Conservation (phyloP, 2,797 vertebrate species). For the Xenentodon cancila region DNA sequence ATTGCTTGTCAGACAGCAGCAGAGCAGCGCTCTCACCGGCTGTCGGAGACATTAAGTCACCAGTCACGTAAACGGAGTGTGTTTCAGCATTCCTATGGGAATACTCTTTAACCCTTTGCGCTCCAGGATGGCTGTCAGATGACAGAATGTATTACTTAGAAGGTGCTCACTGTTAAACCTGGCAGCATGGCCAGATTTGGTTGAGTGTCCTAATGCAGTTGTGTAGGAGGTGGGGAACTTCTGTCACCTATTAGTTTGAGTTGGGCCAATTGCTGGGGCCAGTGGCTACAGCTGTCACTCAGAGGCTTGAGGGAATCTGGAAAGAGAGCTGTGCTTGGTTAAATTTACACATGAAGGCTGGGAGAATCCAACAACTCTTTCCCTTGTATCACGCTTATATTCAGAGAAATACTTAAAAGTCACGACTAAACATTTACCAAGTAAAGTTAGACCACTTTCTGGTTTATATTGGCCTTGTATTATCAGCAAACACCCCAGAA, state of each 20-base stretch:
- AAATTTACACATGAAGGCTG: slow-evolving; percentile 16
- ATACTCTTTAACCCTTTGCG: slow-evolving; percentile 76
- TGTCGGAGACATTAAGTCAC: slow-evolving; percentile 80
- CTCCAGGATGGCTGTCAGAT: slow-evolving; percentile 61
- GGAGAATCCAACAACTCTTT: slow-evolving; percentile 1
- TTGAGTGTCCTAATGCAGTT: slow-evolving; percentile 38
- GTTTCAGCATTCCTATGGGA: slow-evolving; percentile 72
- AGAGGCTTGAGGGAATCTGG: slow-evolving; percentile 5
- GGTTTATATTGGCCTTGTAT: no score
- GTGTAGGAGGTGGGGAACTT: slow-evolving; percentile 46
- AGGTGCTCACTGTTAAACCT: slow-evolving; percentile 28
- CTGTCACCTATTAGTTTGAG: slow-evolving; percentile 35
- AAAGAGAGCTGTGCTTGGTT: background rate
- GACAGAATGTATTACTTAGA: slow-evolving; percentile 57
- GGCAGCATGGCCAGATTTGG: slow-evolving; percentile 12
- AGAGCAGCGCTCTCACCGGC: slow-evolving; percentile 64
- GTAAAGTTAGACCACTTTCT: background rate
- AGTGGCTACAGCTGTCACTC: slow-evolving; percentile 20
- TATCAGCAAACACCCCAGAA: background rate
- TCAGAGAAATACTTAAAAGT: background rate
- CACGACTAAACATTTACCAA: background rate
- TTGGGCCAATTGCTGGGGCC: slow-evolving; percentile 28
- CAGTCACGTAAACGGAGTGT: slow-evolving; percentile 72
- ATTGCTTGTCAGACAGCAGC: slow-evolving; percentile 79
- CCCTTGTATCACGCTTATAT: no score